Evolutionary conservation across 2,113 vertebrate genomes (phyloP).

Genomic region (Polypterus bichir): DNA sequence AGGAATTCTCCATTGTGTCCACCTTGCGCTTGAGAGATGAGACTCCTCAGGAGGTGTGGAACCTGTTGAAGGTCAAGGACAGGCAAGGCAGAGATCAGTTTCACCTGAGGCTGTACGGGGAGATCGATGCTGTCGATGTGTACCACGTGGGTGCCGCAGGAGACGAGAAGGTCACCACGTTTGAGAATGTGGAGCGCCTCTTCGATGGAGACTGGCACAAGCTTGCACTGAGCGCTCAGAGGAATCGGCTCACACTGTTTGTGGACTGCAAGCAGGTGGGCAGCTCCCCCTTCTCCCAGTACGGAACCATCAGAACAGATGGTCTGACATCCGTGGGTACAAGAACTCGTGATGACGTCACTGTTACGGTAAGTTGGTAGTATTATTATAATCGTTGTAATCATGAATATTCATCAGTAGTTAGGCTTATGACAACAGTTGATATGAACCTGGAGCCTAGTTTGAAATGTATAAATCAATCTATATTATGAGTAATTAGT

Average conservation of each 20-base stretch:
- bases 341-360: background rate
- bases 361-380: constrained; percentile 2
- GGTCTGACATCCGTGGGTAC: background rate
- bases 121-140: constrained; percentile 6
- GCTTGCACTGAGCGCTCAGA: background rate
- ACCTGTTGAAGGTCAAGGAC: constrained; percentile 12
- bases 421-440: too few relatives aligned
- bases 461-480: too few relatives aligned
- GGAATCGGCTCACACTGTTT: constrained; percentile 10
- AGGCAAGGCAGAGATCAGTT: constrained; percentile 6
- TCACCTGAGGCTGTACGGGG: constrained; percentile 6
- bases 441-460: too few relatives aligned
- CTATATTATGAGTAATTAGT: too few relatives aligned
- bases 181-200: constrained; percentile 2
- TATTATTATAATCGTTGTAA: too few relatives aligned
- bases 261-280: constrained; percentile 11
- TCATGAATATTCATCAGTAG: too few relatives aligned
- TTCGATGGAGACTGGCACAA: constrained; percentile 18
- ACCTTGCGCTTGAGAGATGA: constrained; percentile 16
- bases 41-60: background rate
- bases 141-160: background rate
- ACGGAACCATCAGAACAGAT: constrained; percentile 10
- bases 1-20: constrained; percentile 12
- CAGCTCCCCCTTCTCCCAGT: constrained; percentile 2
- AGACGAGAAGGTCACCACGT: constrained; percentile 2